These are phyloP conservation scores for Nemoura dubitans DNA, from an alignment of 2,888 invertebrate species.

Conservation along the genomic window DNA sequence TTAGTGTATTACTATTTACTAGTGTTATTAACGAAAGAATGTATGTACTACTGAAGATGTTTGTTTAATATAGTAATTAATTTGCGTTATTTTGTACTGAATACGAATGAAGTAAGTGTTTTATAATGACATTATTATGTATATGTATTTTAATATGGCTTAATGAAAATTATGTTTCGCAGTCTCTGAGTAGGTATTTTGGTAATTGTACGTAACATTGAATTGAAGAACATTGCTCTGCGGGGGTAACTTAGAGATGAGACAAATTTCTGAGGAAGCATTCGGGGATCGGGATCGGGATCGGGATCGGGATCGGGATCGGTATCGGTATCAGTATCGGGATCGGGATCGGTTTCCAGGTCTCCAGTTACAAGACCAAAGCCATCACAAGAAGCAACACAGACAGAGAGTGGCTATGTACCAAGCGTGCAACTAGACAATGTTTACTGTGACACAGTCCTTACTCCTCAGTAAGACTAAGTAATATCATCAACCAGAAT, in stretches of 20 bases:
- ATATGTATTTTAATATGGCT: background rate
- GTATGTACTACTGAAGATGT: background rate
- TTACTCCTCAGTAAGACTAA: background rate
- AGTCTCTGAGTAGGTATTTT: background rate
- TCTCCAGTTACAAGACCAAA: background rate
- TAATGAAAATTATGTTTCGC: background rate
- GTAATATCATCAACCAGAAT: background rate
- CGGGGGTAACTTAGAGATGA: background rate
- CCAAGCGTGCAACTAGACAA: background rate
- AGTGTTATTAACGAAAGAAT: background rate
- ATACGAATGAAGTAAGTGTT: too few relatives aligned
- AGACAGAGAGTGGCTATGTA: background rate
- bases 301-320: background rate
- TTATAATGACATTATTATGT: too few relatives aligned
- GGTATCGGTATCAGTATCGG: background rate
- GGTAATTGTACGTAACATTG: background rate
- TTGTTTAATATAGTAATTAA: background rate
- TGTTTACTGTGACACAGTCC: background rate
- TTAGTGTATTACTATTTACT: too few relatives aligned
- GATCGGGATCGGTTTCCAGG: background rate
- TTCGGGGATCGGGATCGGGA: background rate
- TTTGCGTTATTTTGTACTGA: background rate
- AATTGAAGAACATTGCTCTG: background rate
- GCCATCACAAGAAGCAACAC: slow-evolving; percentile 16
- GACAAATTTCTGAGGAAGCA: too few relatives aligned